These are phyloP conservation scores for Progne subis DNA, from an alignment of 2,113 vertebrate genomes.

Conservation along the genomic window DNA sequence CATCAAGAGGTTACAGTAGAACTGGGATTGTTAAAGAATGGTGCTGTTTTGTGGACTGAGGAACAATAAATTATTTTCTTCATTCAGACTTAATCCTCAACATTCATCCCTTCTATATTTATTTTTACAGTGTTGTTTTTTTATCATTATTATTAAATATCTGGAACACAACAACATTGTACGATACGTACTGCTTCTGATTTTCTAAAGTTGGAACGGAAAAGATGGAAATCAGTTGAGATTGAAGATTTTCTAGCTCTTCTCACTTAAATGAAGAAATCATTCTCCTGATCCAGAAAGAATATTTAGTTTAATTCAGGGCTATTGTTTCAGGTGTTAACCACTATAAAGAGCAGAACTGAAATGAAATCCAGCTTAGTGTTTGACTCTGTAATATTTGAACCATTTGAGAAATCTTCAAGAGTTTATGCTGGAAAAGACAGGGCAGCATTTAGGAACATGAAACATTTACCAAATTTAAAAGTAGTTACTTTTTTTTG, in stretches of 20 bases:
- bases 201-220: neutral
- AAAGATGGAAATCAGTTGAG: neutral
- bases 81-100: neutral
- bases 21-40: neutral
- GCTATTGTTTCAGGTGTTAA: neutral
- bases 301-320: neutral
- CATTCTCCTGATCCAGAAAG: neutral
- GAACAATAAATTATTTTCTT: neutral
- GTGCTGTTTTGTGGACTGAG: neutral
- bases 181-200: accelerated
- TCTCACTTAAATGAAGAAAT: neutral
- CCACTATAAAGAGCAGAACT: neutral
- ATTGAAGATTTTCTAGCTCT: neutral
- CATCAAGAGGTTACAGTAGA: neutral
- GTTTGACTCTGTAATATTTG: neutral
- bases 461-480: neutral
- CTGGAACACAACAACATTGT: neutral
- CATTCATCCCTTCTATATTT: neutral
- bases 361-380: neutral
- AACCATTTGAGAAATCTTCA: neutral
- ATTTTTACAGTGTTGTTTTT: neutral
- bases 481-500: neutral
- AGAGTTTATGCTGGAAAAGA: neutral
- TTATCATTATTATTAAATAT: neutral
- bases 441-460: neutral